A percentile compares a stretch with the other conserved stretches of the same genome.
Conservation (phyloP, 2,113 vertebrate genomes). For the Fulica atra region DNA sequence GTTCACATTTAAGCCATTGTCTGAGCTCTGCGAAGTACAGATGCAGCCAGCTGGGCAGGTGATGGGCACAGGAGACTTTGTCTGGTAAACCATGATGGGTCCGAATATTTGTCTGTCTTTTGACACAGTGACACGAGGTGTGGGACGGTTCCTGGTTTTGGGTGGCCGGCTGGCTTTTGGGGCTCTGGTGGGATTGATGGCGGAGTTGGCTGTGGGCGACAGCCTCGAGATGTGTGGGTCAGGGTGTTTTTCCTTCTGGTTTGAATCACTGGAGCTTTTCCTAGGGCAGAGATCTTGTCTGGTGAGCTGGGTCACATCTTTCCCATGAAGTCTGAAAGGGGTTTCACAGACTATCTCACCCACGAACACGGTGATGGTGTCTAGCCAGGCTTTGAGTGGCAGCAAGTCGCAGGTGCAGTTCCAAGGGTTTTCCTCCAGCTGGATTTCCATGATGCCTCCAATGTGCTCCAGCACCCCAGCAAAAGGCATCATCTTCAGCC, state of each 20-base stretch:
- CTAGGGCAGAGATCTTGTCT: conserved; percentile 96
- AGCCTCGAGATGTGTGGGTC: conserved; percentile 84
- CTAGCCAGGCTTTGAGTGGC: conserved; percentile 95
- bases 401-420: conserved; percentile 97
- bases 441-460: conserved; percentile 98
- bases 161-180: conserved; percentile 93
- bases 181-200: conserved; percentile 84
- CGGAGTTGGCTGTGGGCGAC: conserved; percentile 84
- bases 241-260: conserved; percentile 79
- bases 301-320: conserved; percentile 94
- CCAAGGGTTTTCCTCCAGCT: conserved; percentile 98
- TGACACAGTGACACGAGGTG: conserved; percentile 86
- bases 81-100: conserved; percentile 98
- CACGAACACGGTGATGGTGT: conserved; percentile 95
- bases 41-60: conserved; percentile 90
- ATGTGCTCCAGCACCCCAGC: conserved; percentile 96
- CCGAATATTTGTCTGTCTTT: conserved; percentile 96
- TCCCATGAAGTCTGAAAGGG: conserved; percentile 93
- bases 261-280: conserved; percentile 83
- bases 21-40: conserved; percentile 93
- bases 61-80: conserved; percentile 91
- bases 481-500: conserved; percentile 94
- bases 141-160: conserved; percentile 92
- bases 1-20: conserved; percentile 94
- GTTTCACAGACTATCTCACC: conserved; percentile 98